These are phyloP conservation scores for Microdon myrmicae DNA, from an alignment of 2,888 invertebrate species.

Conservation along the genomic window DNA sequence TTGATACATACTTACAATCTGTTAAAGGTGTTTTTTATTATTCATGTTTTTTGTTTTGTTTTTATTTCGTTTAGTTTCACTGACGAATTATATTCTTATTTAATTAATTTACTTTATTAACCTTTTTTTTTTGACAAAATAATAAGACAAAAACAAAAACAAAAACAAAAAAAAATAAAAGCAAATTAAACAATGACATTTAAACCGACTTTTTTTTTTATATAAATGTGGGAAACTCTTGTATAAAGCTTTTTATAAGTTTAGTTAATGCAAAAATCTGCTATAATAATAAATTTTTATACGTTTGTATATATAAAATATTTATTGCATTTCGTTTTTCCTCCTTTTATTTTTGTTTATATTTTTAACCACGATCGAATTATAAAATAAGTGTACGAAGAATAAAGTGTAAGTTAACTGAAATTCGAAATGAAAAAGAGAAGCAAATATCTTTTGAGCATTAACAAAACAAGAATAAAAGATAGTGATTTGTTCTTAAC, in stretches of 20 bases:
- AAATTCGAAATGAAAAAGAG: conserved; percentile 9
- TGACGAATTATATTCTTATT: too few relatives aligned
- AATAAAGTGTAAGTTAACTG: conserved; percentile 10
- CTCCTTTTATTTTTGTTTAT: too few relatives aligned
- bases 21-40: too few relatives aligned
- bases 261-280: conserved; percentile 9
- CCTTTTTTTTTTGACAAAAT: neutral
- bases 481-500: conserved; percentile 3
- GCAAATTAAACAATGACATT: too few relatives aligned
- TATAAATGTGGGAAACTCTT: neutral
- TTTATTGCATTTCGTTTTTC: too few relatives aligned
- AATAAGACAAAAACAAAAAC: too few relatives aligned
- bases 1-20: too few relatives aligned
- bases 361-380: conserved; percentile 9
- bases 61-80: too few relatives aligned
- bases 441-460: conserved; percentile 32
- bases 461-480: conserved; percentile 17
- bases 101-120: neutral
- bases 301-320: too few relatives aligned
- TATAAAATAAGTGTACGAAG: too few relatives aligned
- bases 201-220: neutral
- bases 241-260: neutral
- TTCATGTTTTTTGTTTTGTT: too few relatives aligned
- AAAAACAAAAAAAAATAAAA: too few relatives aligned
- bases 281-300: conserved; percentile 3